These are phyloP conservation scores for Siphamia tubifer DNA, from an alignment of 2,113 vertebrate species.

Conservation along the genomic window DNA sequence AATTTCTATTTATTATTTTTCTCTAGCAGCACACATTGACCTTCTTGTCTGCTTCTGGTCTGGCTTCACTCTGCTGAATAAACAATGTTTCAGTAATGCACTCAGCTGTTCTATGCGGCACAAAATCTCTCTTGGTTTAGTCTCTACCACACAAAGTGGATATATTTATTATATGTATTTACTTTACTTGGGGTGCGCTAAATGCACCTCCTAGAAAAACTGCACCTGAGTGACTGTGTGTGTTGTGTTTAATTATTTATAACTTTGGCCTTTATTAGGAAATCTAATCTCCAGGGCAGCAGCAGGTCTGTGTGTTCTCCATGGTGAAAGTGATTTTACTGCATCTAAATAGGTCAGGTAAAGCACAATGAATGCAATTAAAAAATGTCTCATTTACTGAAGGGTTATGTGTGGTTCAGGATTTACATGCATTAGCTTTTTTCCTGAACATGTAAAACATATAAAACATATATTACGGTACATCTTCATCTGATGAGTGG, in stretches of 20 bases:
- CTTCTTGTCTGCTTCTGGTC: too few relatives aligned
- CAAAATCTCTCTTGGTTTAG: too few relatives aligned
- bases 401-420: background rate
- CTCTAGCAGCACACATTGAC: too few relatives aligned
- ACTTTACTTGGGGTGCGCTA: too few relatives aligned
- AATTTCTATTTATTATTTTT: too few relatives aligned
- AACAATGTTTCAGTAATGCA: too few relatives aligned
- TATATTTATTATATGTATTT: too few relatives aligned
- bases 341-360: slow-evolving; percentile 42
- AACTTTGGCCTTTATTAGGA: slow-evolving; percentile 39
- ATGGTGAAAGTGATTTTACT: slow-evolving; percentile 43
- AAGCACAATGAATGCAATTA: background rate
- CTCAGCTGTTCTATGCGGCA: too few relatives aligned
- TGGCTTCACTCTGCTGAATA: too few relatives aligned
- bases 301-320: background rate
- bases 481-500: too few relatives aligned
- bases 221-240: slow-evolving; percentile 8
- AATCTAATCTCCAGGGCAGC: slow-evolving; percentile 43
- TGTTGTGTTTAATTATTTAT: slow-evolving; percentile 57
- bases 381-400: slow-evolving; percentile 21
- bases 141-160: too few relatives aligned
- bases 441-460: background rate
- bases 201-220: background rate
- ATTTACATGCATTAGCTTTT: background rate
- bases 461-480: too few relatives aligned